Base-by-base conservation (phyloP, 1,140 invertebrate genomes). In the Tribolium castaneum region DNA sequence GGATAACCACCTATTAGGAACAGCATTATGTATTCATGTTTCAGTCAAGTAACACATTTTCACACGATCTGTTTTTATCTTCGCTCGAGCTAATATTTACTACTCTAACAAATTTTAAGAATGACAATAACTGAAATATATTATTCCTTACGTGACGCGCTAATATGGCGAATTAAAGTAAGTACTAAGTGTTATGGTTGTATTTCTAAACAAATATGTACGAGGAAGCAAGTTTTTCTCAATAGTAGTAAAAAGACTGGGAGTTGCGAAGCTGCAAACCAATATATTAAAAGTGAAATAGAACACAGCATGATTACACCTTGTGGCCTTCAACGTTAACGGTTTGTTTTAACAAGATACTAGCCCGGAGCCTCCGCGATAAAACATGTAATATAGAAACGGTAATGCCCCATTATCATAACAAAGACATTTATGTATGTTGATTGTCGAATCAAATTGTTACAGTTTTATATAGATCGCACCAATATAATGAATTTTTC, bases 301-400 rank as follows among this genome's bases (percentile, higher is more conserved):
- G 54, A 25, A 59, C 54, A 59, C 54, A 59, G 6, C 54, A 22
- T 59, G 10, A 59, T 59, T 59, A 59, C 54, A 25, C 54, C 19
- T 59, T 19, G 54, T 59, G 54, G 54, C 54, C 54, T 59, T 59
- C 54, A 25, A 7, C 19, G 54, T 59, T 54, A 59, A 59, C 54
- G 54, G 54, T 59, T 22, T 22, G 25, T 25, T 25, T 59, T 59
- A 59, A 59, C 54, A 59, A 59, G 54, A 25, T 25, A 25, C 54
- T 59, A n/a, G 54, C 54, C 54, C 10, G 19, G 10, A 25, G 54
- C 54, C 2, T n/a, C 10, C 14, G 39, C 7, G 54, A 59, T 59
- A 59, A 52, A 14, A 19, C 12, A 14, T 52, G 16, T 52, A 52
- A 52, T 52, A 19, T 52, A 52, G 51, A 59, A 59, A 59, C 54